A percentile compares a stretch with the other conserved stretches of the same genome.
phyloP scores from a whole-genome alignment of 2,113 vertebrate genomes.

The Oreotrochilus melanogaster region DNA sequence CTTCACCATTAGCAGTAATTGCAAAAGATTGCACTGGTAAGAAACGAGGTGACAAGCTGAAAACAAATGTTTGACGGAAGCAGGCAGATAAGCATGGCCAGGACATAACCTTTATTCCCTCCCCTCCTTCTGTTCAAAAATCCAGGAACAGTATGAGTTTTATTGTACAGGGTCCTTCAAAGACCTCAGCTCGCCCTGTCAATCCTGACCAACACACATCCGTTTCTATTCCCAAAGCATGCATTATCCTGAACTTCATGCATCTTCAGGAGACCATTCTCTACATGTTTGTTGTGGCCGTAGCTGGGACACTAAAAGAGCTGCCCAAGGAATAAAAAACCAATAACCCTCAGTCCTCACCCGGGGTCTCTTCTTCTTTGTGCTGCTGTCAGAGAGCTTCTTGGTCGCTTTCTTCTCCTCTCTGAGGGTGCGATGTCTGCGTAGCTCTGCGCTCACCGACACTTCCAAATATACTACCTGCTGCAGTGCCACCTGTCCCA shows the following conservation, averaged over 20 bases:
- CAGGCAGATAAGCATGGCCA: background rate
- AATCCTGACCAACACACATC: background rate
- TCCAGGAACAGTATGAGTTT: background rate
- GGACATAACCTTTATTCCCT: background rate
- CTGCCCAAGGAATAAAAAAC: background rate
- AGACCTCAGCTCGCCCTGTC: background rate
- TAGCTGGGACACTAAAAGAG: background rate
- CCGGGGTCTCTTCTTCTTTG: constrained; percentile 39
- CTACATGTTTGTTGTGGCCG: background rate
- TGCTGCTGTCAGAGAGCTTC: constrained; percentile 8
- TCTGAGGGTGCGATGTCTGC: constrained; percentile 85
- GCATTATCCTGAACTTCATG: background rate
- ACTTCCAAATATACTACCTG: constrained; percentile 91
- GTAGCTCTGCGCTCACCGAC: constrained; percentile 88
- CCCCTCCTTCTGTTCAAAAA: background rate
- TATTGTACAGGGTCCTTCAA: background rate
- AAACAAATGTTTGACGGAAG: background rate
- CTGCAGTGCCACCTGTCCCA: constrained; percentile 91
- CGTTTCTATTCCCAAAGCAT: background rate
- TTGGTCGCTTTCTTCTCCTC: constrained; percentile 76
- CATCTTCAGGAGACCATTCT: background rate
- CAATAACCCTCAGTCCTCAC: constrained; percentile 15
- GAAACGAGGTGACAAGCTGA: background rate
- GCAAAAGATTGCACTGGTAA: background rate
- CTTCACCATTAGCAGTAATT: background rate